Percentiles rank a stretch among this genome's conserved stretches.
Conservation (phyloP, 2,888 invertebrate species). For the Lacanobia oleracea region DNA sequence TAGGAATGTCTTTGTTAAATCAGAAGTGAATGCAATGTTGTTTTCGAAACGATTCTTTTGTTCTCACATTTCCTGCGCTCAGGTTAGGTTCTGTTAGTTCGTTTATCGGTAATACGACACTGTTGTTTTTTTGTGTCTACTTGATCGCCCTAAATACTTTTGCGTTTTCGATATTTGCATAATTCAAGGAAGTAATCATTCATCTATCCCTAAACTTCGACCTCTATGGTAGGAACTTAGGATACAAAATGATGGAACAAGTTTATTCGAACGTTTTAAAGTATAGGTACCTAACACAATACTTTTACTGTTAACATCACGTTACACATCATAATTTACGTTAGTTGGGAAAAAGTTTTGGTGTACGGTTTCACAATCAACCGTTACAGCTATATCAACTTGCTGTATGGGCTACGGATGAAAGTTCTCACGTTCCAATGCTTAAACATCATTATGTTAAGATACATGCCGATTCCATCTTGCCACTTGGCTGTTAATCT, state of each 20-base stretch:
- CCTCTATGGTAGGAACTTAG: background rate
- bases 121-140: constrained; percentile 72
- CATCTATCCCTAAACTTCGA: background rate
- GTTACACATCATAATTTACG: constrained; percentile 17
- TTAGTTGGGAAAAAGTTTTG: constrained; percentile 20
- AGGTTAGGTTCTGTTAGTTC: constrained; percentile 71
- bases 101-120: constrained; percentile 76
- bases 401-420: constrained; percentile 9
- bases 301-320: constrained; percentile 2
- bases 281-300: constrained; percentile 1
- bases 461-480: constrained; percentile 3
- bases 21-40: constrained; percentile 72
- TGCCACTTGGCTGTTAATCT: background rate
- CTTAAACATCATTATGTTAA: constrained; percentile 11
- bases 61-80: constrained; percentile 79
- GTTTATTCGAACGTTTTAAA: background rate
- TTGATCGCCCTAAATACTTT: constrained; percentile 46
- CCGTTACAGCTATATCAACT: constrained; percentile 41
- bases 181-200: background rate
- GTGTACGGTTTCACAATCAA: constrained; percentile 40
- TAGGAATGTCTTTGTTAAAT: constrained; percentile 72
- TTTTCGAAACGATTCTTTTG: constrained; percentile 83
- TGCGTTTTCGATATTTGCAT: background rate
- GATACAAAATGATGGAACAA: background rate
- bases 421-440: constrained; percentile 39